Evolutionary conservation across 2,113 vertebrate species (phyloP).

Genomic region (Lasiurus cinereus): DNA sequence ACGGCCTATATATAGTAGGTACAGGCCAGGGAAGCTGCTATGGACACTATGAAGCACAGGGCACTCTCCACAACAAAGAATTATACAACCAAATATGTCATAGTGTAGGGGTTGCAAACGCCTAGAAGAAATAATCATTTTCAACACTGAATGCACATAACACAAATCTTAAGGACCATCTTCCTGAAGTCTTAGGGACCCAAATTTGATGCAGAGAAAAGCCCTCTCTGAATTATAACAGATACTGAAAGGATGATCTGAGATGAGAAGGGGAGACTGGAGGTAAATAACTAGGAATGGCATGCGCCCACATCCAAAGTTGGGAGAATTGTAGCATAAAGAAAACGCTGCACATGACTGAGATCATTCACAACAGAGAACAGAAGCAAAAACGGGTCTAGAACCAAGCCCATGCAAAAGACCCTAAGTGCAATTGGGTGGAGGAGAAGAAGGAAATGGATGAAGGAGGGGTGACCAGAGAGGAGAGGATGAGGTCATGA

Average conservation of each 20-base stretch:
- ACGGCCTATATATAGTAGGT: not conserved
- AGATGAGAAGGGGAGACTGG: not conserved
- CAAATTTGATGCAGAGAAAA: not conserved
- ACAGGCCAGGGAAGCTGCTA: not conserved
- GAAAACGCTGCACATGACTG: not conserved
- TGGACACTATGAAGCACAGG: not conserved
- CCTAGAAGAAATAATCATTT: not conserved
- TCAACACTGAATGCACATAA: not conserved
- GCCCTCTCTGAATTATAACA: not conserved
- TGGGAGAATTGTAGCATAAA: not conserved
- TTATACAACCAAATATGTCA: not conserved
- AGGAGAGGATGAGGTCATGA: not conserved
- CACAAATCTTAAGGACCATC: not conserved
- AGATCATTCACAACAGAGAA: not conserved
- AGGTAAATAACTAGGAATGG: not conserved
- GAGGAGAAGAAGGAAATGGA: not conserved
- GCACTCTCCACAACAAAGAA: not conserved
- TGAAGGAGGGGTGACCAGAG: not conserved
- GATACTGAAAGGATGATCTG: not conserved
- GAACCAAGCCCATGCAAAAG: not conserved
- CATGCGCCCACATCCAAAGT: rapidly evolving
- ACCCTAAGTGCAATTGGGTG: not conserved
- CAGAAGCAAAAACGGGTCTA: not conserved
- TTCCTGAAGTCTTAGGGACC: not conserved
- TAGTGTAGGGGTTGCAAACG: not conserved